Evolutionary conservation across 1,140 invertebrate species (phyloP).

Genomic region (Palaemon carinicauda): DNA sequence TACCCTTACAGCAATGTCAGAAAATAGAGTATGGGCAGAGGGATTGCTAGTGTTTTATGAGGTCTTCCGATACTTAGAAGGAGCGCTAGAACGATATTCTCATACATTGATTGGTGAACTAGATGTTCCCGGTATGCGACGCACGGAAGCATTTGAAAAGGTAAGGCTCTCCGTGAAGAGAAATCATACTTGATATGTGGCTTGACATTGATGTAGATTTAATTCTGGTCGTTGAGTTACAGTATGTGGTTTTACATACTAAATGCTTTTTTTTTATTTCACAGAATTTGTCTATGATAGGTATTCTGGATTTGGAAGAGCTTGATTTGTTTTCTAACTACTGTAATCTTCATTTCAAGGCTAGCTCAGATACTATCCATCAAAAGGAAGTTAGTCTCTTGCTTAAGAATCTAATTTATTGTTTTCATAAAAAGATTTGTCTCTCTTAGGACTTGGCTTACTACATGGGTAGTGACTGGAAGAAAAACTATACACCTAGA

Average conservation of each 20-base stretch:
- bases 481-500: conserved; percentile 68
- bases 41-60: conserved; percentile 83
- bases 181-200: too few relatives aligned
- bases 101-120: conserved; percentile 67
- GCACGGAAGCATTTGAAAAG: conserved; percentile 76
- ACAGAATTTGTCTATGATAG: neutral
- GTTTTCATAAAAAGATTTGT: neutral
- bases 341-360: neutral
- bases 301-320: neutral
- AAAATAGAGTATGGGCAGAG: conserved; percentile 81
- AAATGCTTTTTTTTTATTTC: neutral
- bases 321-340: neutral
- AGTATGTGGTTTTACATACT: neutral
- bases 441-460: conserved; percentile 70
- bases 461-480: conserved; percentile 77
- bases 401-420: too few relatives aligned
- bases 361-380: too few relatives aligned
- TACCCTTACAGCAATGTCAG: conserved; percentile 73
- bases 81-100: conserved; percentile 69
- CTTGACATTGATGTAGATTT: neutral
- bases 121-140: conserved; percentile 68
- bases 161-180: neutral
- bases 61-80: conserved; percentile 79
- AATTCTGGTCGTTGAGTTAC: neutral
- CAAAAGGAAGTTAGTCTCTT: neutral